phyloP scores from a whole-genome alignment of 2,888 invertebrate genomes.

The Bugula neritina region DNA sequence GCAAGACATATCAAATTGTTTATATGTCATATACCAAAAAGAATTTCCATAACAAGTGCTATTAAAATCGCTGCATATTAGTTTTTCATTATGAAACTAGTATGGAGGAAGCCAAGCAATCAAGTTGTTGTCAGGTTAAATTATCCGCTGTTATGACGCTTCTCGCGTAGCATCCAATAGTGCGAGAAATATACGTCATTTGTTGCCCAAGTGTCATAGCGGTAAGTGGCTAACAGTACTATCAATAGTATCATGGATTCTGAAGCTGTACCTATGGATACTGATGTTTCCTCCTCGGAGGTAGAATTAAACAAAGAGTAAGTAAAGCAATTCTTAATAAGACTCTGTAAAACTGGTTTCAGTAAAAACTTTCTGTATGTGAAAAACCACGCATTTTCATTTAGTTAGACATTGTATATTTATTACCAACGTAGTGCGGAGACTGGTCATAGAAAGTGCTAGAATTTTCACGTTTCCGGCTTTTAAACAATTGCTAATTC shows the following conservation, averaged over 20 bases:
- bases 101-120: neutral
- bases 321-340: neutral
- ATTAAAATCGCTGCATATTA: too few species aligned
- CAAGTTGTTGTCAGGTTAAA: constrained; percentile 25
- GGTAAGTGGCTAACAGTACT: too few species aligned
- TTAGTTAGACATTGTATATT: too few species aligned
- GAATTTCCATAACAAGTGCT: too few species aligned
- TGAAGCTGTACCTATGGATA: neutral
- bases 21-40: too few species aligned
- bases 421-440: neutral
- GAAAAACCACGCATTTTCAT: too few species aligned
- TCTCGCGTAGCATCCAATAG: neutral
- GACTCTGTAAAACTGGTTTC: neutral
- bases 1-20: too few species aligned
- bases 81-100: too few species aligned
- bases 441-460: neutral
- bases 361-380: neutral
- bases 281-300: neutral
- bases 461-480: constrained; percentile 15
- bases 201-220: too few species aligned
- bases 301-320: neutral
- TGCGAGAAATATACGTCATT: too few species aligned
- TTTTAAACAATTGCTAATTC: too few species aligned
- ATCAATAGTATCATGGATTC: constrained; percentile 21
- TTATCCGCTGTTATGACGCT: constrained; percentile 26